These are phyloP conservation scores for Ricordea florida DNA, from an alignment of 92 coral and sea anemone genomes.

Conservation along the genomic window DNA sequence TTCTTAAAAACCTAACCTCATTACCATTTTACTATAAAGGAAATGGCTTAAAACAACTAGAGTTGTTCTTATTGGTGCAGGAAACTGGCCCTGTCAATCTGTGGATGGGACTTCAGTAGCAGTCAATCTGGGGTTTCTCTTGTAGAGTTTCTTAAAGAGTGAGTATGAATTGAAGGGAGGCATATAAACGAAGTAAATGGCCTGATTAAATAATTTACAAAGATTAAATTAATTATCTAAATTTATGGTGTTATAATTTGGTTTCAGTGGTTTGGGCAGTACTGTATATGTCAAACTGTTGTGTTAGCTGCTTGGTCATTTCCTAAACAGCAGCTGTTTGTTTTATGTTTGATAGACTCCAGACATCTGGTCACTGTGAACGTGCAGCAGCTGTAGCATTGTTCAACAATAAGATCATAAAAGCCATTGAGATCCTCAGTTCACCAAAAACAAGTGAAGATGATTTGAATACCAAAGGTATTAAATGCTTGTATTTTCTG, in stretches of 20 bases:
- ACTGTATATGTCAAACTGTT: no score
- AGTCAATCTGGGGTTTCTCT: slow-evolving; percentile 66
- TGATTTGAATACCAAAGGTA: slow-evolving; percentile 39
- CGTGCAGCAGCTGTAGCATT: slow-evolving; percentile 96
- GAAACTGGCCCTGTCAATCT: slow-evolving; percentile 84
- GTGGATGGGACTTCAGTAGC: slow-evolving; percentile 91
- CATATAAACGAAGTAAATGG: not conserved
- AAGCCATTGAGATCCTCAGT: slow-evolving; percentile 90
- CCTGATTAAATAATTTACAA: no score
- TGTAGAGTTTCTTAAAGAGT: slow-evolving; percentile 79
- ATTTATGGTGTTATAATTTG: no score
- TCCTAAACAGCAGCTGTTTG: no score
- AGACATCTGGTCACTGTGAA: slow-evolving; percentile 68
- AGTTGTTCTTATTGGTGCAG: slow-evolving; percentile 30
- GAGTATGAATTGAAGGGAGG: not conserved
- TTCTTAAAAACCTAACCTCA: no score
- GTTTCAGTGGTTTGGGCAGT: no score
- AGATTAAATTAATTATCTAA: no score
- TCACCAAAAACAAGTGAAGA: not conserved
- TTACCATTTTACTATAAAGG: no score
- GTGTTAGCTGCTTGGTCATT: no score
- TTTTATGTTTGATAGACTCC: slow-evolving; percentile 51
- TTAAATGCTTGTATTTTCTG: not conserved
- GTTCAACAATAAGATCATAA: slow-evolving; percentile 89
- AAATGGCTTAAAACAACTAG: not conserved